Evolutionary conservation across 2,888 invertebrate species (phyloP), one percentile per base, ranked within the genome.

Genomic region (Parascotia fuliginaria): DNA sequence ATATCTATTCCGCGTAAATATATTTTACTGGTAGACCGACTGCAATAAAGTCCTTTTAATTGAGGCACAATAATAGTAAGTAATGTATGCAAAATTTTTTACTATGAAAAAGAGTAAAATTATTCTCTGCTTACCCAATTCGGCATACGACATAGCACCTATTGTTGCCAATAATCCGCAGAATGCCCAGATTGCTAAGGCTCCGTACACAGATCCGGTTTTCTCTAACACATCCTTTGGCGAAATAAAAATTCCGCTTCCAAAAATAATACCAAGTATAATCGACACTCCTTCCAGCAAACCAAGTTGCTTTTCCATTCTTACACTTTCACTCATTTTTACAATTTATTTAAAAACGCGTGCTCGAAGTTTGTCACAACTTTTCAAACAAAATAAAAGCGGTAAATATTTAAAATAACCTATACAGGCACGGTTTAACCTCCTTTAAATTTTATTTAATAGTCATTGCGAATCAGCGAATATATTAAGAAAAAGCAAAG

Each of bases 101-200:
- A n/a, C n/a, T n/a, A n/a, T n/a, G n/a, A n/a, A n/a, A n/a, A n/a
- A n/a, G n/a, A n/a, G n/a, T n/a, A n/a, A n/a, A n/a, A n/a, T n/a
- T n/a, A n/a, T n/a, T n/a, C 6, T 16, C n/a, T 16, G 9, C 79
- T 84, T 86, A 74, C 96, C 99, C 55, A 99, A 90, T 93, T 99
- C 99, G 7, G 99, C 98, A 83, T 99, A 99, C 70, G 99, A 99
- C 32, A 99, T 88, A 0, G 99, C 99, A 6, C 99, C 99, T 24
- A 99, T 94, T 89, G 97, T 96, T 0, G 98, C 98, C 28, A 99
- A 91, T 3, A 97, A 74, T 1, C 99, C 99, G 80, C 98, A 98
- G 1, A 96, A 84, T 0, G 95, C 93, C 99, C 99, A 99, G 41
- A 99, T 95, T 1, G 96, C 83, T 13, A 99, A 85, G 0, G 98